Percentiles rank a stretch among this genome's conserved stretches.
These are phyloP conservation scores for Limulus polyphemus DNA, from an alignment of 2,888 invertebrate genomes.

Conservation along the genomic window DNA sequence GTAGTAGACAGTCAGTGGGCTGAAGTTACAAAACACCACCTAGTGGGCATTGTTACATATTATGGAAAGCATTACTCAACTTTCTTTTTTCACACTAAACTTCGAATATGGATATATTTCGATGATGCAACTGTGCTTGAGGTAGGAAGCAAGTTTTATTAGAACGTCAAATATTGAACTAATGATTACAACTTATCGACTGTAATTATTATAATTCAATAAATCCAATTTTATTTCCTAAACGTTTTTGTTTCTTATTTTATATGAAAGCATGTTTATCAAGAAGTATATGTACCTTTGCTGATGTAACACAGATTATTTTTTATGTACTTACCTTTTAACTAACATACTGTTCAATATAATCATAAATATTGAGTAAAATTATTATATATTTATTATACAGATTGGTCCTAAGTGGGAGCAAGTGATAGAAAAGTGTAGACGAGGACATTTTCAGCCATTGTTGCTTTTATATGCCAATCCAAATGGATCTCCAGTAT, in stretches of 20 bases:
- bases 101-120: slow-evolving; percentile 83
- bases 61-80: slow-evolving; percentile 96
- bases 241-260: too few species aligned
- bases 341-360: not conserved
- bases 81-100: slow-evolving; percentile 88
- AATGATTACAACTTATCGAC: too few species aligned
- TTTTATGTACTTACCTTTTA: too few species aligned
- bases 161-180: too few species aligned
- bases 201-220: too few species aligned
- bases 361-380: not conserved
- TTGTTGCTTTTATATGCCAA: slow-evolving; percentile 75
- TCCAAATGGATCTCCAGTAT: slow-evolving; percentile 55
- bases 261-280: too few species aligned
- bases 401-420: slow-evolving; percentile 79
- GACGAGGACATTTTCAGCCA: slow-evolving; percentile 82
- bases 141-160: slow-evolving; percentile 36
- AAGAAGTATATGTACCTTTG: too few species aligned
- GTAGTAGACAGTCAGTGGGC: slow-evolving; percentile 75
- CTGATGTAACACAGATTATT: too few species aligned
- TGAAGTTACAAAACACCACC: slow-evolving; percentile 61
- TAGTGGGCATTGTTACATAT: slow-evolving; percentile 89
- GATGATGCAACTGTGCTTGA: slow-evolving; percentile 91
- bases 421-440: slow-evolving; percentile 86
- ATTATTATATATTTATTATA: slow-evolving; percentile 3
- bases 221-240: too few species aligned